Conservation (phyloP, 2,113 vertebrate species). For the Antigone vipio region DNA sequence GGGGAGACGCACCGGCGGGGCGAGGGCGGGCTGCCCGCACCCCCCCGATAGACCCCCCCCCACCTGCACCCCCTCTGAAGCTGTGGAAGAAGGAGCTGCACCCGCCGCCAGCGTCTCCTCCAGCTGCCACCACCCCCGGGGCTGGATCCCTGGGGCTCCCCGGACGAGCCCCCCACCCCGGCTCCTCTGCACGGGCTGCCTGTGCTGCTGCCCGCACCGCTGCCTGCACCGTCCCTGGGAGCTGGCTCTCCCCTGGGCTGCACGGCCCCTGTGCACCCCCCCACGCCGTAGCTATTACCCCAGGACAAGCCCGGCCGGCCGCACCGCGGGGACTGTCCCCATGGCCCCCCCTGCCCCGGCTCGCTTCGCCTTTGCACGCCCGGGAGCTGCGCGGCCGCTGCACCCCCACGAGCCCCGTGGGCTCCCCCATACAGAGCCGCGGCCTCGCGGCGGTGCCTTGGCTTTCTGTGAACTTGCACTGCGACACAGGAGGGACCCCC, state of each 20-base stretch:
- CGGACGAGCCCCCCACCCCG: not conserved
- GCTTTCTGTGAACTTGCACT: conserved; percentile 57
- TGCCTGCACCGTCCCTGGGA: not conserved
- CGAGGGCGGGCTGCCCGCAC: conserved; percentile 78
- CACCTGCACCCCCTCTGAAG: not conserved
- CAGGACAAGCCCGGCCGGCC: not conserved
- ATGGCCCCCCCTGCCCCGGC: not conserved
- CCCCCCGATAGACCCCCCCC: conserved; percentile 73
- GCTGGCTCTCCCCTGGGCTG: not conserved
- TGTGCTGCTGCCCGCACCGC: not conserved
- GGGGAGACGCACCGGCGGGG: conserved; percentile 79
- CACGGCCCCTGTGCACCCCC: not conserved
- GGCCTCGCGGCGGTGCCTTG: conserved; percentile 54
- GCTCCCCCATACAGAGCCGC: conserved; percentile 3
- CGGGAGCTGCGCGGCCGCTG: not conserved
- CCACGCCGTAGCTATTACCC: not conserved
- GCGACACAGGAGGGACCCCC: not conserved
- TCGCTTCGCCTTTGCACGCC: conserved; percentile 25
- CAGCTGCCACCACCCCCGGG: not conserved
- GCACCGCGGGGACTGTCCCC: not conserved
- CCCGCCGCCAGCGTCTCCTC: not conserved
- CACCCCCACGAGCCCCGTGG: not conserved
- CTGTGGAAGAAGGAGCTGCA: not conserved
- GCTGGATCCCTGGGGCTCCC: conserved; percentile 3
- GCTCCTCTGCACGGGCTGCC: not conserved